Base-by-base conservation (phyloP, 2,797 vertebrate species). In the Gymnodraco acuticeps region DNA sequence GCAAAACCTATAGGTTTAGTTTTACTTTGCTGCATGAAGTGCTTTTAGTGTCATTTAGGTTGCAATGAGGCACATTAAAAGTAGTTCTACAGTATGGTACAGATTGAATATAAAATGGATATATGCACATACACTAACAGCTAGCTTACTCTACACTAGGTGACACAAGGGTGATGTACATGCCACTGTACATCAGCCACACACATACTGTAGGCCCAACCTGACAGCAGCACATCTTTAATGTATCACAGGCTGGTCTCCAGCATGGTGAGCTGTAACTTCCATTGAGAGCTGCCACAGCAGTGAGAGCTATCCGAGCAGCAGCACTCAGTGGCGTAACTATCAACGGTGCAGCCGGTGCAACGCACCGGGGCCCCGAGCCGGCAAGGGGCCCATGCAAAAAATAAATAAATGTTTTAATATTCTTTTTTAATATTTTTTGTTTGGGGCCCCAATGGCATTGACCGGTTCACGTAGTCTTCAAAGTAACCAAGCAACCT, bases 211-310 rank as follows among this genome's bases (percentile, higher is more conserved):
- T 31, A 27, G 19, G 20, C 74, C 46, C 66, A 58, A n/a, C 46
- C 53, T 78, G 70, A 77, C 69, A 73, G 17, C 5, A 13, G 58
- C 53, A 65, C 61, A 76, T 58, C 53, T 75, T 58, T 70, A 61
- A 51, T 56, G 65, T 23, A 63, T 70, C 38, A 73, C 65, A 62
- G 59, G 53, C 43, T 16, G 60, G 16, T 65, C 53, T 68, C 61
- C 73, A 74, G 63, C 62, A 54, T 53, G 58, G 59, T 16, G 16
- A 50, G 8, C 67, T 81, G 74, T 55, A 77, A 71, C 77, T 82
- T 66, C 33, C 68, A 77, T 2, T 46, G 72, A 78, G 64, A 67
- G 70, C 59, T 63, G 65, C 51, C 59, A 41, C 64, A 75, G 73
- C 68, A 46, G 61, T 10, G 55, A 8, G 58, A 60, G 51, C 54